phyloP scores from a whole-genome alignment of 2,797 vertebrate species.

The Syncerus caffer region DNA sequence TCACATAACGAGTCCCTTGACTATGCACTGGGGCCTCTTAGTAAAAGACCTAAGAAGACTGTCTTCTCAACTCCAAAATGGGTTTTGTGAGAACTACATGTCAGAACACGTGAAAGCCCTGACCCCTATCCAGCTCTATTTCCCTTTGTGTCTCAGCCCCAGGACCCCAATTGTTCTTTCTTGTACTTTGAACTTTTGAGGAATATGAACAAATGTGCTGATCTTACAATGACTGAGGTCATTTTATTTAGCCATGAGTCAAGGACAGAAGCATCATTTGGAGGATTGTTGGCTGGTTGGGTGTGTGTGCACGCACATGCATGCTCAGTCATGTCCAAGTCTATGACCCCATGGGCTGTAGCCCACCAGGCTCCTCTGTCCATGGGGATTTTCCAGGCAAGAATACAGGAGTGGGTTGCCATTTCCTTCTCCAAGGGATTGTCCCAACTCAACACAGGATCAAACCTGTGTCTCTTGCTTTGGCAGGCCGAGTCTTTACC shows the following conservation, averaged over 20 bases:
- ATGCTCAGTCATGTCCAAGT: neutral
- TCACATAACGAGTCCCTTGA: neutral
- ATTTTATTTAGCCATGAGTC: neutral
- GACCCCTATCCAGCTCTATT: neutral
- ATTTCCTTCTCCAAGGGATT: neutral
- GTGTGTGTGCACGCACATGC: neutral
- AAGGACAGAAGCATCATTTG: neutral
- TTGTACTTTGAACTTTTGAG: neutral
- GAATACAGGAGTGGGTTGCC: neutral
- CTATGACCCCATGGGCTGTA: neutral
- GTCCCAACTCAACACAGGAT: neutral
- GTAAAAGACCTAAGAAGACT: neutral
- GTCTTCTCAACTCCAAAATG: neutral
- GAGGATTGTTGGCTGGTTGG: neutral
- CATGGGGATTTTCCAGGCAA: neutral
- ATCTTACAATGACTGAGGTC: neutral
- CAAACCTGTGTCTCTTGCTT: neutral
- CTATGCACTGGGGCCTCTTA: neutral
- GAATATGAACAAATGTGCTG: neutral
- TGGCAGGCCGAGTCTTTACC: neutral
- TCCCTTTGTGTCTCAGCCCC: neutral
- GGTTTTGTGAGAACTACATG: neutral
- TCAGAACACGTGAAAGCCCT: neutral
- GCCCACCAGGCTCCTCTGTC: neutral
- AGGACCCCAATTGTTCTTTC: neutral